phyloP scores from a whole-genome alignment of 2,888 invertebrate species.

The Phorcus lineatus region DNA sequence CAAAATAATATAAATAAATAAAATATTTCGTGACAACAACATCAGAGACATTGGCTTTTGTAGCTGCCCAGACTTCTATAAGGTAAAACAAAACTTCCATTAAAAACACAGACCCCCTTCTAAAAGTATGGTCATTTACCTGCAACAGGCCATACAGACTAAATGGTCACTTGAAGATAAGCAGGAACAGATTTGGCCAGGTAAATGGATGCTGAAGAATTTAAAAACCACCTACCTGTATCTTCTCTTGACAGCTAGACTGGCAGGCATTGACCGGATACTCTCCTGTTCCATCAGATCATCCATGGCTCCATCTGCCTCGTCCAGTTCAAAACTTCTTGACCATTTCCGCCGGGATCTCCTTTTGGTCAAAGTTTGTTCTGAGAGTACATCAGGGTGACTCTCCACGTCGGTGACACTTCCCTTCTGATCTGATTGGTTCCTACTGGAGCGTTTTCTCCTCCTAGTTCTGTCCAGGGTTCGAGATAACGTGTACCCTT shows the following conservation, averaged over 20 bases:
- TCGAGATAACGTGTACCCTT: constrained; percentile 41
- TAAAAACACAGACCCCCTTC: too few species aligned
- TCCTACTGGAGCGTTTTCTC: constrained; percentile 19
- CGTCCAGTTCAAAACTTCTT: neutral
- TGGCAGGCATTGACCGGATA: constrained; percentile 52
- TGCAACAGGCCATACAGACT: too few species aligned
- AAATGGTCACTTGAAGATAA: too few species aligned
- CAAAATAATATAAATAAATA: too few species aligned
- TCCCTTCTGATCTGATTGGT: neutral
- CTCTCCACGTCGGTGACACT: neutral
- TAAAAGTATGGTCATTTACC: too few species aligned
- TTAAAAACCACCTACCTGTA: constrained; percentile 43
- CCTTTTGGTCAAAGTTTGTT: neutral
- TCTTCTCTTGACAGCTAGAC: constrained; percentile 49
- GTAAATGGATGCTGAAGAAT: too few species aligned
- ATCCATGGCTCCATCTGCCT: constrained; percentile 34
- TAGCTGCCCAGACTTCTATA: too few species aligned
- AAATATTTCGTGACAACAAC: too few species aligned
- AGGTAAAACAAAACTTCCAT: too few species aligned
- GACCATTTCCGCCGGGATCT: neutral
- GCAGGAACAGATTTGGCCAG: too few species aligned
- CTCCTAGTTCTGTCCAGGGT: constrained; percentile 37
- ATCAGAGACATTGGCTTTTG: too few species aligned
- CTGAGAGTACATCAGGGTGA: neutral
- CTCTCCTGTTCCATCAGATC: constrained; percentile 36